These are phyloP conservation scores for Merluccius polli DNA, from an alignment of 2,797 vertebrate genomes.

Conservation along the genomic window DNA sequence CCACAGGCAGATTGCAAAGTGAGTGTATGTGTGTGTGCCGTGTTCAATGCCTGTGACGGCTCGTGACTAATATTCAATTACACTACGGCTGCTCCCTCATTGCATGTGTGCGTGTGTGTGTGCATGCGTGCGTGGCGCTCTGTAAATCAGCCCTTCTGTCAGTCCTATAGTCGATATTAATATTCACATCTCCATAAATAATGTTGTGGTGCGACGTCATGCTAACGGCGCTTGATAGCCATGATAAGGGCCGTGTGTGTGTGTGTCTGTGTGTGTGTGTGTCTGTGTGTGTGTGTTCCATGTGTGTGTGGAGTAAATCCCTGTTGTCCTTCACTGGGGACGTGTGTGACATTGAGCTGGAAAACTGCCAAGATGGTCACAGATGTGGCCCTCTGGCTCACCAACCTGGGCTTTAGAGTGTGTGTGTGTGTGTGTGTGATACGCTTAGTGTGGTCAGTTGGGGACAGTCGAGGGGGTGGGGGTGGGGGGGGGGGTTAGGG, in stretches of 20 bases:
- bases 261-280: constrained; percentile 30
- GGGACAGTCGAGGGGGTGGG: constrained; percentile 7
- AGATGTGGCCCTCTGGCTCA: constrained; percentile 65
- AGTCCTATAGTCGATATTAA: constrained; percentile 66
- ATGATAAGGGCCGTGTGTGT: constrained; percentile 41
- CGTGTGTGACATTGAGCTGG: constrained; percentile 61
- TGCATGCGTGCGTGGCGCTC: constrained; percentile 14
- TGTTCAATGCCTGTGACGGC: neutral
- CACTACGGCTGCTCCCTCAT: neutral
- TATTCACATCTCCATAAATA: constrained; percentile 69
- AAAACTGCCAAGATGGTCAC: constrained; percentile 63
- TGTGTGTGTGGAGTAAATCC: constrained; percentile 52
- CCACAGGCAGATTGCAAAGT: constrained; percentile 19
- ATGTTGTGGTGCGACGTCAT: constrained; percentile 62
- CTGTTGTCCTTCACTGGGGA: constrained; percentile 64
- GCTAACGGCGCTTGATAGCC: constrained; percentile 61
- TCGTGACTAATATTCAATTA: no score
- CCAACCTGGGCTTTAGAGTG: constrained; percentile 17
- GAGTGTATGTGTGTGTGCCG: constrained; percentile 22
- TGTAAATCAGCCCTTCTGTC: constrained; percentile 62
- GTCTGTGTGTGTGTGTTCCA: neutral
- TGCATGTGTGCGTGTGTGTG: constrained; percentile 1
- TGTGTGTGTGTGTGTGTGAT: constrained; percentile 22
- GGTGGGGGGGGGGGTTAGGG: constrained; percentile 16
- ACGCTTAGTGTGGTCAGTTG: neutral